Conservation (phyloP, 2,797 vertebrate genomes). For the Vespertilio murinus region DNA sequence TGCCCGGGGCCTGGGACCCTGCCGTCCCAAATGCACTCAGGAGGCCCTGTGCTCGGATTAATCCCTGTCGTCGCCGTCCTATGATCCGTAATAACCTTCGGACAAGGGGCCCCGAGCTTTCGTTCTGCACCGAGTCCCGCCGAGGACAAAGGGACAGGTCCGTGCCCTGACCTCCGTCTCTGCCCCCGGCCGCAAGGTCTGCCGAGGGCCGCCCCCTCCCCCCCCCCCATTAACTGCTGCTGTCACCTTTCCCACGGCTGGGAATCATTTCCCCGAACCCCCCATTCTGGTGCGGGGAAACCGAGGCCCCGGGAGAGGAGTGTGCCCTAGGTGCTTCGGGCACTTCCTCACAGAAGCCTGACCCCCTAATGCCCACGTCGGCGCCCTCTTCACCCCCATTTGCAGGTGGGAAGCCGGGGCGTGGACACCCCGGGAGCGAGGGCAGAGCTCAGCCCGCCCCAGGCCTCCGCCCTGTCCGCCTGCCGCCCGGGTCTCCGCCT, state of each 20-base stretch:
- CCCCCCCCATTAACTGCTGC: neutral
- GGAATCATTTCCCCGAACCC: neutral
- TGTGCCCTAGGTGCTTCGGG: neutral
- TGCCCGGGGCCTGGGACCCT: neutral
- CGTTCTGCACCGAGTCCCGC: neutral
- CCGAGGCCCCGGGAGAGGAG: neutral
- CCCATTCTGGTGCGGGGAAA: neutral
- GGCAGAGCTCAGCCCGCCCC: neutral
- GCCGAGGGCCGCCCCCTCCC: neutral
- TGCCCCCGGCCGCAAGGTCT: neutral
- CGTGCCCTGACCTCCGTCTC: neutral
- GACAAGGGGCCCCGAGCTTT: neutral
- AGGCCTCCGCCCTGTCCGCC: neutral
- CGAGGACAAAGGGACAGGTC: neutral
- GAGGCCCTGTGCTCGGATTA: neutral
- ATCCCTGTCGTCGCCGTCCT: neutral
- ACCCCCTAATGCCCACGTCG: neutral
- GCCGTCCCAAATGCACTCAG: too few species aligned
- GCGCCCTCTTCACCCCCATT: neutral
- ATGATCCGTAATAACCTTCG: neutral
- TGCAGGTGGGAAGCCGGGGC: neutral
- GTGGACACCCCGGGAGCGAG: neutral
- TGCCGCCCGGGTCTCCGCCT: neutral
- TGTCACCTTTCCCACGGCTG: neutral
- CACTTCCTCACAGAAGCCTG: neutral